Percentiles rank a stretch among this genome's conserved stretches.
phyloP scores from a whole-genome alignment of 2,797 vertebrate species.

The Delichon dasypus region DNA sequence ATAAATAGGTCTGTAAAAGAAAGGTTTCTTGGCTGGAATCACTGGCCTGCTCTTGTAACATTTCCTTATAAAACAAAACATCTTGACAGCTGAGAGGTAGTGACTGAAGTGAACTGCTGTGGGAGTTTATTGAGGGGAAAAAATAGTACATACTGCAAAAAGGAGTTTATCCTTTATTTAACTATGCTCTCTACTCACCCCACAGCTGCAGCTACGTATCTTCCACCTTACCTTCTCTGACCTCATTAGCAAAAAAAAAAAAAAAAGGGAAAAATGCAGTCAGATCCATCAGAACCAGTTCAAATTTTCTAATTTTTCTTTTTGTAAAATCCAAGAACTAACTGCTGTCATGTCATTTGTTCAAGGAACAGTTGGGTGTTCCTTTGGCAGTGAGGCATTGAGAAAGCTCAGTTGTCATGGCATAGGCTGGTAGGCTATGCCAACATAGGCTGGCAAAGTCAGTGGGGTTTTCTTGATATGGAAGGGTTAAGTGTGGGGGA shows the following conservation, averaged over 20 bases:
- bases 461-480: not conserved
- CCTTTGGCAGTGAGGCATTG: not conserved
- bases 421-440: accelerated
- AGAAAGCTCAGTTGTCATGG: not conserved
- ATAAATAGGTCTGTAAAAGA: not conserved
- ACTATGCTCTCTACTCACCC: not conserved
- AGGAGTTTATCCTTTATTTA: not conserved
- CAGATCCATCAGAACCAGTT: not conserved
- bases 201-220: not conserved
- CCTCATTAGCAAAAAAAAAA: not conserved
- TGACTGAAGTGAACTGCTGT: not conserved
- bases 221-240: not conserved
- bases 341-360: not conserved
- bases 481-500: not conserved
- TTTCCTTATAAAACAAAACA: slow-evolving; percentile 6
- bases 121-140: not conserved
- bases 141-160: not conserved
- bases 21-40: not conserved
- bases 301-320: not conserved
- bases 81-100: not conserved
- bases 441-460: not conserved
- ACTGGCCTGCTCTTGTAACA: not conserved
- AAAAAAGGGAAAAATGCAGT: not conserved
- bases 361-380: not conserved
- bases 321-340: not conserved